Percentiles rank a stretch among this genome's conserved stretches.
Conservation (phyloP, 1,140 invertebrate species). For the Nasonia giraulti region DNA sequence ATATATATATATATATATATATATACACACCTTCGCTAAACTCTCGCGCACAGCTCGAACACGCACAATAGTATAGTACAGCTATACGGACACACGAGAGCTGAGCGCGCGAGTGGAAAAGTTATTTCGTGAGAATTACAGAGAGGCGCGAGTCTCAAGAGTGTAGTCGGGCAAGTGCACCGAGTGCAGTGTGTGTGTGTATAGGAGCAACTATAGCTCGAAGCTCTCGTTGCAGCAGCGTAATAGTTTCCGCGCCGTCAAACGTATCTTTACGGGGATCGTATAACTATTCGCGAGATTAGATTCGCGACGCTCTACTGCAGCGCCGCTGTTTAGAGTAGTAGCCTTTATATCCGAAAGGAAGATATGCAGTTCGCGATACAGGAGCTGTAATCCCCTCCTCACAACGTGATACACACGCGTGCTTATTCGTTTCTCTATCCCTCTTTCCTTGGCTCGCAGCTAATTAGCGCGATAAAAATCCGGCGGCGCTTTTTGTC, state of each 20-base stretch:
- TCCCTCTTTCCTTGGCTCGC: no score
- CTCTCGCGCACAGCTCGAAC: not conserved
- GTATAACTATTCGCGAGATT: constrained; percentile 44
- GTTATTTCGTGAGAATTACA: constrained; percentile 55
- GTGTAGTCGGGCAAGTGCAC: constrained; percentile 6
- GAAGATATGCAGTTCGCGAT: not conserved
- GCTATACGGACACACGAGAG: not conserved
- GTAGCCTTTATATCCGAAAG: not conserved
- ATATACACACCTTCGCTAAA: not conserved
- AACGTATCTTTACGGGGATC: constrained; percentile 53
- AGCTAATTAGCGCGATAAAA: not conserved
- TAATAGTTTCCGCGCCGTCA: constrained; percentile 55
- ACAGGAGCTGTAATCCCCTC: not conserved
- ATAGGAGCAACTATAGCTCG: not conserved
- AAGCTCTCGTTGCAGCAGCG: constrained; percentile 27
- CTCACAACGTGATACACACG: not conserved
- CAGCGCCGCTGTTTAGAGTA: not conserved
- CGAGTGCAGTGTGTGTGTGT: not conserved
- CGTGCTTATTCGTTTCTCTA: not conserved
- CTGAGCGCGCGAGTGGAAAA: constrained; percentile 2
- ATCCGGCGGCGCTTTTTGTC: not conserved
- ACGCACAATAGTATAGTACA: not conserved
- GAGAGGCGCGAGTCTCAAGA: constrained; percentile 52
- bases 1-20: no score
- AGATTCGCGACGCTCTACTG: constrained; percentile 18